Percentiles rank a stretch among this genome's conserved stretches.
phyloP scores from a whole-genome alignment of 1,140 invertebrate genomes.

The Pogonognathellus flavescens region DNA sequence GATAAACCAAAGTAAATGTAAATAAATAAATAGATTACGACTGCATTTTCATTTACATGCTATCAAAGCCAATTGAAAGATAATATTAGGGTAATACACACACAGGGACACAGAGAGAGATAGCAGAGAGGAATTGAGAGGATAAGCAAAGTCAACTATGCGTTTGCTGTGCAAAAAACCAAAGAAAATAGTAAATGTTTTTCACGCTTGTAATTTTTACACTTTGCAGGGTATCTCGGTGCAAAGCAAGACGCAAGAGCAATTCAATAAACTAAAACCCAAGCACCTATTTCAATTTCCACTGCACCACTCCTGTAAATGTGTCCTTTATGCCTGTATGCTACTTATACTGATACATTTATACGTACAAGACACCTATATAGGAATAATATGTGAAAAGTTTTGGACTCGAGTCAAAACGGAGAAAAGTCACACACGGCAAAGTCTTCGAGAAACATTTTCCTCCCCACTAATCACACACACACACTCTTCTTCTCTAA shows the following conservation, averaged over 20 bases:
- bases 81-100: not conserved
- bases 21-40: not conserved
- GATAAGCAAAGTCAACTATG: not conserved
- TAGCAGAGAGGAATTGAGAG: not conserved
- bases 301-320: not conserved
- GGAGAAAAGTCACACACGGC: not conserved
- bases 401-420: conserved; percentile 31
- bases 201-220: not conserved
- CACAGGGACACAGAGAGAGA: not conserved
- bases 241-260: not conserved
- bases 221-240: no score
- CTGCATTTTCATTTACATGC: not conserved
- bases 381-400: no score
- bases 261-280: no score
- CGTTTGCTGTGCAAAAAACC: not conserved
- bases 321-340: no score
- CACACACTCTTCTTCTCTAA: no score
- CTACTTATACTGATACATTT: not conserved
- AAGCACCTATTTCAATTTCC: no score
- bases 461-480: conserved; percentile 35
- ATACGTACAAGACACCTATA: not conserved
- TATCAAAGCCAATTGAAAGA: conserved; percentile 5
- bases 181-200: not conserved
- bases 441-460: conserved; percentile 5
- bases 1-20: not conserved